Evolutionary conservation across 2,797 vertebrate genomes (phyloP), one percentile per base, ranked within the genome.

Genomic region (Enteromius radiatus): DNA sequence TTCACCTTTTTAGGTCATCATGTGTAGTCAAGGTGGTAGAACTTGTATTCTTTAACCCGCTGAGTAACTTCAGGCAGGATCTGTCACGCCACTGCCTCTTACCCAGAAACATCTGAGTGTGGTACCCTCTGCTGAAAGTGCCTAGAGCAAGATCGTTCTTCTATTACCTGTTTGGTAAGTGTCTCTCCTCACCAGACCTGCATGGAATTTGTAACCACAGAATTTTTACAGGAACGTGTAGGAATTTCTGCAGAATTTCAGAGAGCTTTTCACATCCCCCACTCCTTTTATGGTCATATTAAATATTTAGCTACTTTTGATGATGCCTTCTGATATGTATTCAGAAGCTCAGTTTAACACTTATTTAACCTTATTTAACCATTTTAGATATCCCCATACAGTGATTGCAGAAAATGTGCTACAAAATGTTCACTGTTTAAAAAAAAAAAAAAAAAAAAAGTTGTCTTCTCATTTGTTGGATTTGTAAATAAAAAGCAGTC

Each of bases 21-120:
- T 96, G 96, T 93, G 95, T 89, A 94, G 96, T 93, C 95, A 96
- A 94, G 94, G 95, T 93, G 96, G 95, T 96, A 97, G 95, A 97
- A 95, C 93, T 94, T 95, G 95, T 86, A 92, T 94, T 96, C 96
- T 99, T 97, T 99, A 98, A 96, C 96, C 97, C 91, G 92, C 92
- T 93, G 93, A 92, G 91, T 94, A 91, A 94, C 96, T 96, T 96
- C 95, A 95, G 96, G 96, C 94, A 93, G 95, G 17, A 43, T 19
- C 64, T 33, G 43, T 65, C 43, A 96, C 95, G 92, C 85, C 91
- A 90, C 92, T 95, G 91, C 91, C 91, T 91, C 89, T 93, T 92
- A 8, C 82, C 87, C 91, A 38, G 6, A 28, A 45, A 17, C 73
- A 17, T 36, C 52, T 71, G 43, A 0, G 33, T 49, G 6, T 61